Percentiles rank a stretch among this genome's conserved stretches.
Evolutionary conservation across 2,113 vertebrate species (phyloP).

Genomic region (Philantomba maxwellii): DNA sequence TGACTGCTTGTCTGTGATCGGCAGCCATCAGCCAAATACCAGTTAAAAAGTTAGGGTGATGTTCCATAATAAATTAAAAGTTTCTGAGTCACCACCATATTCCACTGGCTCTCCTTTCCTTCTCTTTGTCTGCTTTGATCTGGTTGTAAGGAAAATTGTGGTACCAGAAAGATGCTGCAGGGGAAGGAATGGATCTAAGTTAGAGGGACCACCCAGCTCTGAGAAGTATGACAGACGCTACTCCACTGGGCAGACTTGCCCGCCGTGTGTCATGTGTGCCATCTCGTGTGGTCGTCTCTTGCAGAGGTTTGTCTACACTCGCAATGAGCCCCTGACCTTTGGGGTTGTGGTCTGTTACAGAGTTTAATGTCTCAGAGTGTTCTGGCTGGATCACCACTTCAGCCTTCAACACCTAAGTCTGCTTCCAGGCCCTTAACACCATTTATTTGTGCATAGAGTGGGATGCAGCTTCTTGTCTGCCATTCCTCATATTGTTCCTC

Average conservation of each 20-base stretch:
- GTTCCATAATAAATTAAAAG: neutral
- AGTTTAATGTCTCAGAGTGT: neutral
- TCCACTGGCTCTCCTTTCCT: neutral
- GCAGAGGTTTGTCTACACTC: neutral
- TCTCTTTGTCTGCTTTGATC: neutral
- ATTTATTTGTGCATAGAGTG: neutral
- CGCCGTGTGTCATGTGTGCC: rapidly evolving
- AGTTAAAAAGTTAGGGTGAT: neutral
- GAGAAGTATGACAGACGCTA: neutral
- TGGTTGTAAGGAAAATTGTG: neutral
- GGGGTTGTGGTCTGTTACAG: neutral
- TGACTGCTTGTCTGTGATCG: neutral
- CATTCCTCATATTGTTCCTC: neutral
- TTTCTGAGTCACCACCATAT: neutral
- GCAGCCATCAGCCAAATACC: neutral
- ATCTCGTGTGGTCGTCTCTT: neutral
- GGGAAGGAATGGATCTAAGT: neutral
- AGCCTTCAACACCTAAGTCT: neutral
- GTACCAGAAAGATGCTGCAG: neutral
- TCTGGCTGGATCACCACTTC: neutral
- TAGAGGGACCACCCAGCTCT: neutral
- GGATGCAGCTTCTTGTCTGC: neutral
- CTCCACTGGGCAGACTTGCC: rapidly evolving
- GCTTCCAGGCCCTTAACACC: neutral
- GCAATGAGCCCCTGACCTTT: neutral